These are phyloP conservation scores for Chironomus riparius DNA, from an alignment of 2,888 invertebrate genomes.

Conservation along the genomic window DNA sequence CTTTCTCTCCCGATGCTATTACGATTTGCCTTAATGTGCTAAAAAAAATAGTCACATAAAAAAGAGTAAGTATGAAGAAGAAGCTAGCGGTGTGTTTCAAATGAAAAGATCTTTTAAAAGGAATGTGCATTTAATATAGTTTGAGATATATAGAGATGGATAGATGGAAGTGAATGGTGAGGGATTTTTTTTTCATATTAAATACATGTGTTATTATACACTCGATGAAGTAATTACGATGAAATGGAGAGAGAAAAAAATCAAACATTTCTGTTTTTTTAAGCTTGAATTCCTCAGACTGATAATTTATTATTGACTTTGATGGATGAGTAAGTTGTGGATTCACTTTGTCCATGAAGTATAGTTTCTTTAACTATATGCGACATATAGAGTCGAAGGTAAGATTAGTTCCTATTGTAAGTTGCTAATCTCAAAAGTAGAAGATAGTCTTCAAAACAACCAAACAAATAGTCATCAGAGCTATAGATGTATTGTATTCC, in stretches of 20 bases:
- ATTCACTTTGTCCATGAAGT: too few relatives aligned
- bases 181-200: background rate
- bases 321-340: too few relatives aligned
- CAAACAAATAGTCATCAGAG: too few relatives aligned
- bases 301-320: too few relatives aligned
- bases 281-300: too few relatives aligned
- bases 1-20: constrained; percentile 3
- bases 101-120: background rate
- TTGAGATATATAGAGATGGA: background rate
- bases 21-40: constrained; percentile 15
- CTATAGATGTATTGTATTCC: too few relatives aligned
- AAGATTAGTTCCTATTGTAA: too few relatives aligned
- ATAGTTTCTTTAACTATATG: too few relatives aligned
- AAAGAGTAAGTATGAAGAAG: background rate
- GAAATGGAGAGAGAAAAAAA: background rate
- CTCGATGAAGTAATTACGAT: constrained; percentile 20
- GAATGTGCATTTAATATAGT: constrained; percentile 15
- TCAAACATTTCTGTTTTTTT: background rate
- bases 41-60: constrained; percentile 1
- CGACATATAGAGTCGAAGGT: too few relatives aligned
- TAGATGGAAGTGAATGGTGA: background rate
- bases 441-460: too few relatives aligned
- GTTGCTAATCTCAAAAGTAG: too few relatives aligned
- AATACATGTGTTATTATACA: background rate
- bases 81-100: constrained; percentile 11